Base-by-base conservation (phyloP, 2,888 invertebrate species). In the Piscicola geometra region DNA sequence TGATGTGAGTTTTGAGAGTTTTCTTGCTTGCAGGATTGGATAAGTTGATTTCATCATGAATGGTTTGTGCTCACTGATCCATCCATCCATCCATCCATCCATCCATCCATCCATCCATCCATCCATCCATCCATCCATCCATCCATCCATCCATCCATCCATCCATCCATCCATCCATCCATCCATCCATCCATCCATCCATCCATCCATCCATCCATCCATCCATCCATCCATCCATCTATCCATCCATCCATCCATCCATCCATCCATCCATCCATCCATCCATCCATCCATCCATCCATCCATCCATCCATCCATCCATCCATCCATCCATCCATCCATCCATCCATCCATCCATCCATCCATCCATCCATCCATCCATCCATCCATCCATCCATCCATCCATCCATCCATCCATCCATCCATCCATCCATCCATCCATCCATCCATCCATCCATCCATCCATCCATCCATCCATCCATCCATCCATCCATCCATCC, bases 41-140 rank as follows among this genome's bases (percentile, higher is more conserved):
- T n/a, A n/a, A n/a, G n/a, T n/a, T n/a, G n/a, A n/a, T n/a, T n/a
- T n/a, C n/a, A n/a, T n/a, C n/a, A n/a, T n/a, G n/a, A n/a, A n/a
- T n/a, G n/a, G n/a, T n/a, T n/a, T n/a, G n/a, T n/a, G n/a, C n/a
- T n/a, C n/a, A n/a, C n/a, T n/a, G n/a, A n/a, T n/a, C n/a, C n/a
- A n/a, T n/a, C n/a, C n/a, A n/a, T 25, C 32, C 67, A 67, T 67
- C n/a, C 67, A 67, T 33, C n/a, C 67, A 67, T 5, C 32, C 67
- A 67, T 67, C n/a, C 67, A 67, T 33, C n/a, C 67, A 67, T 5
- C 32, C 67, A 67, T 67, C n/a, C 32, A 67, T 33, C n/a, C 67
- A 67, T 5, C 32, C 67, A 67, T 67, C n/a, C 67, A 67, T 33
- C 3, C 67, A 67, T 5, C 32, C 67, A 67, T 67, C n/a, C 67